A percentile compares a stretch with the other conserved stretches of the same genome.
These are phyloP conservation scores for Pachymerium ferrugineum DNA, from an alignment of 2,888 invertebrate species.

Conservation along the genomic window DNA sequence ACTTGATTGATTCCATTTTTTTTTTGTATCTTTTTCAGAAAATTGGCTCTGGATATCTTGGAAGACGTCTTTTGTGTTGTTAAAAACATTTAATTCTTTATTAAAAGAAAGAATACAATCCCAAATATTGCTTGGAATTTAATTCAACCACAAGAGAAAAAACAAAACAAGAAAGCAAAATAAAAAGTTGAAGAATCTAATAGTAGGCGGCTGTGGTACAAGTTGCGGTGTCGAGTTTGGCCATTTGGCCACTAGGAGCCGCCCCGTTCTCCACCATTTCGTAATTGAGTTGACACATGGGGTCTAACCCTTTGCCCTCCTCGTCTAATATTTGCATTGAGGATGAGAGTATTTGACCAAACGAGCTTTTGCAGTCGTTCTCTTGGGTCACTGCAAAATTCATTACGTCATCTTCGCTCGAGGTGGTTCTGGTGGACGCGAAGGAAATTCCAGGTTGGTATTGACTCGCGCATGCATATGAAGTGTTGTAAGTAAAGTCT, in stretches of 20 bases:
- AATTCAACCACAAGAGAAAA: too few relatives aligned
- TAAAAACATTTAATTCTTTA: neutral
- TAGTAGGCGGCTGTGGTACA: neutral
- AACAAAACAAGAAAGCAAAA: too few relatives aligned
- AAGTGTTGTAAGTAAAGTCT: neutral
- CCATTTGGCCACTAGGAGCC: constrained; percentile 5
- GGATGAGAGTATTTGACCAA: constrained; percentile 27
- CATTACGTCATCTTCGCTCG: too few relatives aligned
- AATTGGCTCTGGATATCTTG: neutral
- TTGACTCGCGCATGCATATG: neutral
- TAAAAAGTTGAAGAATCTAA: neutral
- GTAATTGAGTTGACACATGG: constrained; percentile 20
- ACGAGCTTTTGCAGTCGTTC: neutral
- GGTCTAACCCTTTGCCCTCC: constrained; percentile 9
- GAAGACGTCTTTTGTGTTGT: neutral
- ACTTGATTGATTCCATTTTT: neutral
- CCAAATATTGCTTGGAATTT: too few relatives aligned
- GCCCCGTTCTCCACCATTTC: constrained; percentile 27
- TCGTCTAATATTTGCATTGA: constrained; percentile 28
- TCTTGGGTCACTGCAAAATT: too few relatives aligned
- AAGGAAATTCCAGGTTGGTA: neutral
- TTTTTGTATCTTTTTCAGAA: constrained; percentile 1
- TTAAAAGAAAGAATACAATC: neutral
- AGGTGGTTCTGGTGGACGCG: too few relatives aligned
- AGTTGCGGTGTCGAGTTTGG: neutral